Evolutionary conservation across 2,113 vertebrate genomes (phyloP), one percentile per base, ranked within the genome.

Genomic region (Diadophis punctatus): DNA sequence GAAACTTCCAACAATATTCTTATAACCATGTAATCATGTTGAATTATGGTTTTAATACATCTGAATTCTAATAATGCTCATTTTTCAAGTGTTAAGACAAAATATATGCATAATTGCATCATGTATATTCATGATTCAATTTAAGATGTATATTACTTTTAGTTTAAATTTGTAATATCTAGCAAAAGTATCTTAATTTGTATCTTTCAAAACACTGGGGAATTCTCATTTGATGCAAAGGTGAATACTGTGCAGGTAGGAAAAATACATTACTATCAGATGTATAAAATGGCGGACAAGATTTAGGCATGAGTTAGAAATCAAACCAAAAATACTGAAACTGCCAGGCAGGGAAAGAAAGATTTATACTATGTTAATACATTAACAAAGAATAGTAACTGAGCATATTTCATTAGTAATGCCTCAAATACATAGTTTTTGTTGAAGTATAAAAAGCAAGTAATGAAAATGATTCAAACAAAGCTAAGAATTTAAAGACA

Each of bases 401-500:
- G 90, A 95, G 30, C n/a, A 86, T 48, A 52, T 8, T 68, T 20
- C n/a, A 88, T 86, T 4, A 27, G 30, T 25, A 49, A 68, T 48
- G 22, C 16, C 58, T 93, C 85, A 80, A 90, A 58, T 49, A 46
- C 16, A 30, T 48, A 60, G 53, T 11, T 86, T 18, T 63, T 23
- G 49, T 63, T 63, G n/a, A 18, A 86, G 1, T 63, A 58, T 49
- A 51, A 87, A 93, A 92, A 74, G n/a, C 58, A 92, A 52, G 2
- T 48, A 90, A 18, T 43, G n/a, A 8, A 30, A 88, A 46, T 48
- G 8, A 93, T 85, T 93, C 48, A 46, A 51, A 74, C 11, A 92
- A 90, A 93, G 34, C 86, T 88, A 90, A 46, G 87, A 90, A 96
- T 95, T 7, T 88, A 92, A 93, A 20, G 90, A 93, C 52, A 95